These are phyloP conservation scores for Ypsolopha sequella DNA, from an alignment of 2,888 invertebrate genomes.

Conservation along the genomic window DNA sequence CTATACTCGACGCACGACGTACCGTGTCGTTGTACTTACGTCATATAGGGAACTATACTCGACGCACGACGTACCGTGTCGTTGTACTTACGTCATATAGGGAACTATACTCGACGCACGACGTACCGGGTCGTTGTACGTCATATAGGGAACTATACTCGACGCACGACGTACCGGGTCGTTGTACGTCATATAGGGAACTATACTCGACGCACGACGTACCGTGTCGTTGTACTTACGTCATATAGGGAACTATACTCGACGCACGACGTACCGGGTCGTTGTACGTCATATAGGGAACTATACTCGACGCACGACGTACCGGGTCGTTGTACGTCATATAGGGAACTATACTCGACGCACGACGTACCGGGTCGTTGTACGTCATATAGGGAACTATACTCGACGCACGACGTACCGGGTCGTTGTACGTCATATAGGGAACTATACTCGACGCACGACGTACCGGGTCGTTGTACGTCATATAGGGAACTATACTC, in stretches of 20 bases:
- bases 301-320: constrained; percentile 25
- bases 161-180: constrained; percentile 20
- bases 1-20: constrained; percentile 25
- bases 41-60: constrained; percentile 53
- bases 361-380: constrained; percentile 33
- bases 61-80: constrained; percentile 27
- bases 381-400: constrained; percentile 59
- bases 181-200: constrained; percentile 64
- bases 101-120: constrained; percentile 38
- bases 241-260: constrained; percentile 53
- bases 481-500: constrained; percentile 53
- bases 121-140: constrained; percentile 48
- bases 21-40: constrained; percentile 56
- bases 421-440: constrained; percentile 63
- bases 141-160: constrained; percentile 53
- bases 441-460: constrained; percentile 38
- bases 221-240: constrained; percentile 56
- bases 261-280: constrained; percentile 20
- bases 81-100: too few species aligned
- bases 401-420: constrained; percentile 24
- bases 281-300: constrained; percentile 64
- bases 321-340: constrained; percentile 59
- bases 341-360: constrained; percentile 47
- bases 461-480: constrained; percentile 48
- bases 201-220: constrained; percentile 25